Evolutionary conservation across 92 coral and sea anemone species (phyloP), one percentile per base, ranked within the genome.

Genomic region (Meandrina meandrites): DNA sequence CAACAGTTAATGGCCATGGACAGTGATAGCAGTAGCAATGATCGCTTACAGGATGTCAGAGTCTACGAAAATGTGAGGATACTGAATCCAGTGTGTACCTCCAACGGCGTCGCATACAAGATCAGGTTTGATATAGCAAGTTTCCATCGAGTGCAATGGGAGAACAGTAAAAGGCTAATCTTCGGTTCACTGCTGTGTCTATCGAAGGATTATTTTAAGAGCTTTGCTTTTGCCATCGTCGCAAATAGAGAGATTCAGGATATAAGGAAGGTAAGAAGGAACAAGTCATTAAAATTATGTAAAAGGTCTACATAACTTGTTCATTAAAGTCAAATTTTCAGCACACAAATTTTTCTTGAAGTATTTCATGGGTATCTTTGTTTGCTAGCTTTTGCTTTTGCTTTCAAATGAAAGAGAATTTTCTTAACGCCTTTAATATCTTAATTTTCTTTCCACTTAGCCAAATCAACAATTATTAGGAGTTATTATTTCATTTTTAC

Each of bases 131-230:
- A 96, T 77, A 90, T 47, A 71, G 70, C 91, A 51, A 84, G 87
- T 81, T 79, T 96, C 36, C 45, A 69, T 12, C 73, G 92, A 30
- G 91, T 96, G 16, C 87, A 87, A 37, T 96, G 98, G 98, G 96
- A 96, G 74, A 94, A 94, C 95, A 94, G 98, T 90, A 96, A 96
- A 72, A 81, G 98, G 84, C 90, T 96, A 21, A 94, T 94, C 73
- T 96, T 75, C 47, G 98, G 98, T 32, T 94, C 98, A 12, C 87
- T 96, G 6, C 93, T 96, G 48, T 96, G 98, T 86, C 90, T 96
- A 35, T 94, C 98, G 6, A 96, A 96, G 86, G 98, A 96, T 77
- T 86, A 94, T 50, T 96, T 94, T 70, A 91, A 90, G 82, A 93
- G 90, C n/a, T 90, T 96, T 77, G 84, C 92, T 62, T 91, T 96